Conservation (phyloP, 2,888 invertebrate species). For the Amphimallon solstitiale region DNA sequence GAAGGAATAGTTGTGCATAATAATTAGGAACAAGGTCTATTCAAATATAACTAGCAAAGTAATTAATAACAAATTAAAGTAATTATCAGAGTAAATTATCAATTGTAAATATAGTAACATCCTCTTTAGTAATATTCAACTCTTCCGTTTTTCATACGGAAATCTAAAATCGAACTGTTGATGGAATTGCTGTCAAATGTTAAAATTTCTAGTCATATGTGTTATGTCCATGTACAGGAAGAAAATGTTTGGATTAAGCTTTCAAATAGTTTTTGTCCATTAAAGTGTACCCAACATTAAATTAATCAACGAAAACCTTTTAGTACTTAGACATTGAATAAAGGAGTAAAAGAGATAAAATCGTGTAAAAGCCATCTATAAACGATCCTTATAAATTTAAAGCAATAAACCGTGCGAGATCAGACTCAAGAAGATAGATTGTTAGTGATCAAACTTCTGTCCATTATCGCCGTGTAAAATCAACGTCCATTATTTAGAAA, state of each 20-base stretch:
- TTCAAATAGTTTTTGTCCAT: conserved; percentile 14
- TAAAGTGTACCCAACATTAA: conserved; percentile 27
- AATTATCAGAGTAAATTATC: no score
- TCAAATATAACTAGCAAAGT: no score
- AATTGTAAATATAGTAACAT: no score
- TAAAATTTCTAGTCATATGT: neutral
- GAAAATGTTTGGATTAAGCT: conserved; percentile 22
- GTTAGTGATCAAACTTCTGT: conserved; percentile 41
- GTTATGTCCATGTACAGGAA: neutral
- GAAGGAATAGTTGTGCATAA: no score
- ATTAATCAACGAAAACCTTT: conserved; percentile 33
- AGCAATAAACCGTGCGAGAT: conserved; percentile 35
- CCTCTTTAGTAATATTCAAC: no score
- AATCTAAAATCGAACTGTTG: no score
- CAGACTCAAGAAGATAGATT: conserved; percentile 37
- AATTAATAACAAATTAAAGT: no score
- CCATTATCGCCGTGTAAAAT: conserved; percentile 45
- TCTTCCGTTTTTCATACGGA: no score
- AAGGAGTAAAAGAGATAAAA: conserved; percentile 30
- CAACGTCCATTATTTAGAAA: conserved; percentile 47
- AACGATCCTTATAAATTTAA: conserved; percentile 34
- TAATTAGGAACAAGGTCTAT: no score
- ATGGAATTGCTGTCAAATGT: no score
- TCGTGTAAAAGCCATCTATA: conserved; percentile 31
- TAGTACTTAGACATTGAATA: conserved; percentile 29